These are phyloP conservation scores for Scytalopus superciliaris DNA, from an alignment of 2,113 vertebrate species.

Conservation along the genomic window DNA sequence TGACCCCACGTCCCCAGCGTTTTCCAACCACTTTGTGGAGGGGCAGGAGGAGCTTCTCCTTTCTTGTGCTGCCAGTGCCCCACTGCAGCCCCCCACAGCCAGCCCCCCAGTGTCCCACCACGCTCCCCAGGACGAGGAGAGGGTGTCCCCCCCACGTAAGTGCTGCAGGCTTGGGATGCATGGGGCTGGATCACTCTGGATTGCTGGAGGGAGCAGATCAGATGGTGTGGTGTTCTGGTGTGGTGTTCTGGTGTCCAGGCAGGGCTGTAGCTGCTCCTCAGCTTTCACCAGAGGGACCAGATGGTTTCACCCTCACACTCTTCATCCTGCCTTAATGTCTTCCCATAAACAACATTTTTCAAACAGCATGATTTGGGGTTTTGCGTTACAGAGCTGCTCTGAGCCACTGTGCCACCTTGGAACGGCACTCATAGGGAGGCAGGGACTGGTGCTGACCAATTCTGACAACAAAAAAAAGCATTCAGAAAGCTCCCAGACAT, in stretches of 20 bases:
- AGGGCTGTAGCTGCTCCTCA: neutral
- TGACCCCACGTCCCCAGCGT: neutral
- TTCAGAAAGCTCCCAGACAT: neutral
- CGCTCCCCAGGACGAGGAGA: neutral
- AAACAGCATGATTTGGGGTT: neutral
- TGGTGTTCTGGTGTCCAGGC: neutral
- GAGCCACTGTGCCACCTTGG: neutral
- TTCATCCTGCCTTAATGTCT: neutral
- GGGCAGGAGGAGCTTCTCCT: neutral
- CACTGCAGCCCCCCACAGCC: neutral
- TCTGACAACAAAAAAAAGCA: neutral
- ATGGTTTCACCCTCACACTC: neutral
- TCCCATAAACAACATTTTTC: neutral
- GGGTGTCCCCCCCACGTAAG: constrained; percentile 4
- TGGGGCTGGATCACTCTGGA: neutral
- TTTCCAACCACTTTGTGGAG: neutral
- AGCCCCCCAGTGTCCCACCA: neutral
- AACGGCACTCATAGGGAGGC: neutral
- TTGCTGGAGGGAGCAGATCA: neutral
- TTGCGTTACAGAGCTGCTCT: neutral
- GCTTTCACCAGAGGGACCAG: neutral
- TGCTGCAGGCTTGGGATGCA: neutral
- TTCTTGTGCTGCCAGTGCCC: neutral
- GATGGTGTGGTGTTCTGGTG: neutral
- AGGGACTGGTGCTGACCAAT: neutral